Conservation (phyloP, 2,113 vertebrate genomes). For the Naja naja region DNA sequence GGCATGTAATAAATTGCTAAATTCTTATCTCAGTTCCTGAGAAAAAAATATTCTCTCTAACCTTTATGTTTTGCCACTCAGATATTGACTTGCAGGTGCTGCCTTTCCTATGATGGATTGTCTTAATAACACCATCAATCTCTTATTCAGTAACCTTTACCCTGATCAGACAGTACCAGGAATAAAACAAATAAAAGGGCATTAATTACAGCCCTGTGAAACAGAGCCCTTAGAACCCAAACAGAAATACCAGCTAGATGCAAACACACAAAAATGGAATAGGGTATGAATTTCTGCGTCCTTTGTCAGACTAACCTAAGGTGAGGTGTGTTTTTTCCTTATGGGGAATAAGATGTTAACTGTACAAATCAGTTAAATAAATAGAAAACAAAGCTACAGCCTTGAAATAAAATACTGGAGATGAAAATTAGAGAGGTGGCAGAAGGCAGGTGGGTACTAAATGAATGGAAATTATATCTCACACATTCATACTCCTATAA, state of each 20-base stretch:
- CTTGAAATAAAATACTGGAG: constrained; percentile 30
- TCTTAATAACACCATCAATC: constrained; percentile 9
- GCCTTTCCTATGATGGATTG: constrained; percentile 10
- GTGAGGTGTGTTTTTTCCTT: background rate
- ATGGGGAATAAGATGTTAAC: background rate
- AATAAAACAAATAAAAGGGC: constrained; percentile 27
- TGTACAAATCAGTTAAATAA: background rate
- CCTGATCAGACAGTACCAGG: constrained; percentile 20
- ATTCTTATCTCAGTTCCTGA: background rate
- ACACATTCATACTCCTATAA: background rate
- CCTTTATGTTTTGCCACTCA: background rate
- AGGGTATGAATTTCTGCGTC: background rate
- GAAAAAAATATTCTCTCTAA: background rate
- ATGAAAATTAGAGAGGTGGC: constrained; percentile 26
- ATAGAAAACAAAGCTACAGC: constrained; percentile 9
- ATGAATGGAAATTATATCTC: constrained; percentile 13
- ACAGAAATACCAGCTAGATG: constrained; percentile 23
- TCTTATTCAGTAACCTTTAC: constrained; percentile 29
- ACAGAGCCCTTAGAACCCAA: constrained; percentile 33
- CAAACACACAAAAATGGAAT: background rate
- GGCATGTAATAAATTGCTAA: background rate
- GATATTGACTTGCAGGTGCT: constrained; percentile 20
- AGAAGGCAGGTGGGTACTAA: background rate
- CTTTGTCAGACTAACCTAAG: constrained; percentile 25
- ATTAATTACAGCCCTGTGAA: constrained; percentile 11